Percentiles rank a stretch among this genome's conserved stretches.
Conservation (phyloP, 2,797 vertebrate species). For the Myiothlypis coronata region DNA sequence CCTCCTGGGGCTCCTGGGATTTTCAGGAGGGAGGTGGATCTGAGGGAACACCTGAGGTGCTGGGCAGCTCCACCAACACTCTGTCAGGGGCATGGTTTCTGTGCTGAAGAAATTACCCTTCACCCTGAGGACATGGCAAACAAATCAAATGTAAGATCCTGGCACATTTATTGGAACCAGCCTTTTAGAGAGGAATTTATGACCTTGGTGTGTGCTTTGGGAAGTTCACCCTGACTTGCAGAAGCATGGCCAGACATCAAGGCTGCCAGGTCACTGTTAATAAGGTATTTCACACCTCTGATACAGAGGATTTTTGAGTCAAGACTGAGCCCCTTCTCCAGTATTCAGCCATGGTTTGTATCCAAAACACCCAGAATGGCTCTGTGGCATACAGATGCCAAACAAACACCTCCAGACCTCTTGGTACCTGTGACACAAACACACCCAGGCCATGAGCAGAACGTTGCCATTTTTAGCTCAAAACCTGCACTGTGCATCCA, state of each 20-base stretch:
- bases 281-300: background rate
- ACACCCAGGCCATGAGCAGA: background rate
- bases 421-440: background rate
- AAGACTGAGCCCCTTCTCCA: background rate
- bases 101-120: background rate
- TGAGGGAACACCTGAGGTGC: accelerated
- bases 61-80: background rate
- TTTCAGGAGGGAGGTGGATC: background rate
- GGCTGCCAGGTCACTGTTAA: background rate
- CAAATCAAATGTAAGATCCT: background rate
- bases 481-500: background rate
- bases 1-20: background rate
- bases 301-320: background rate
- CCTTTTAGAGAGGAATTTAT: background rate
- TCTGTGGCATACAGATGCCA: background rate
- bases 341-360: accelerated
- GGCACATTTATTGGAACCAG: background rate
- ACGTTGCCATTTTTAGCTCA: background rate
- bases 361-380: background rate
- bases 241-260: background rate
- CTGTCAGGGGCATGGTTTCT: background rate
- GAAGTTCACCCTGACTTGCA: background rate
- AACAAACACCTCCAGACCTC: background rate
- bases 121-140: background rate
- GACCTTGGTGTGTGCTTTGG: background rate